phyloP scores from a whole-genome alignment of 2,888 invertebrate species.

The Acanthosepion lycidas region DNA sequence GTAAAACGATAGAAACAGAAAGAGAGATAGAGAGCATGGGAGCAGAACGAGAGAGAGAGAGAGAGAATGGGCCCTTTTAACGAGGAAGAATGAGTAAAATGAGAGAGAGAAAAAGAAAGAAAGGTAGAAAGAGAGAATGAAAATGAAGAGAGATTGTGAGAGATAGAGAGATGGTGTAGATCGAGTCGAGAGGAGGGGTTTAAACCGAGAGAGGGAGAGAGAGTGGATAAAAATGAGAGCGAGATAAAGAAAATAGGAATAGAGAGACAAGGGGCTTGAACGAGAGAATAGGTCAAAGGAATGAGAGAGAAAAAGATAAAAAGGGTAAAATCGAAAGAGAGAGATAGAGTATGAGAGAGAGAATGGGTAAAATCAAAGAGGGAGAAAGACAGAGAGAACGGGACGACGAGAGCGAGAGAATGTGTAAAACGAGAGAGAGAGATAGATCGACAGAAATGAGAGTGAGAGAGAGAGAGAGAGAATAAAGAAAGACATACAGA shows the following conservation, averaged over 20 bases:
- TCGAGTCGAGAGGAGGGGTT: too few relatives aligned
- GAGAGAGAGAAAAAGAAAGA: background rate
- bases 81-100: background rate
- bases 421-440: background rate
- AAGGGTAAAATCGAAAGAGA: background rate
- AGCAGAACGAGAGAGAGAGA: background rate
- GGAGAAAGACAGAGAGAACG: background rate
- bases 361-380: background rate
- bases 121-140: background rate
- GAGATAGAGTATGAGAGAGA: background rate
- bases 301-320: background rate
- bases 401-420: background rate
- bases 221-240: too few relatives aligned
- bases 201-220: too few relatives aligned
- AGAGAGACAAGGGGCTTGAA: too few relatives aligned
- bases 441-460: too few relatives aligned
- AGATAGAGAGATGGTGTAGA: too few relatives aligned
- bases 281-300: background rate
- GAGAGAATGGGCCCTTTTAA: rapidly evolving
- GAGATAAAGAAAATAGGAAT: too few relatives aligned
- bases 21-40: background rate
- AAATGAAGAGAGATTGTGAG: too few relatives aligned
- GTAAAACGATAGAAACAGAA: background rate
- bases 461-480: too few relatives aligned
- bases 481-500: too few relatives aligned